A percentile compares a stretch with the other conserved stretches of the same genome.
Conservation (phyloP, 2,888 invertebrate genomes). For the Torymus texanus region DNA sequence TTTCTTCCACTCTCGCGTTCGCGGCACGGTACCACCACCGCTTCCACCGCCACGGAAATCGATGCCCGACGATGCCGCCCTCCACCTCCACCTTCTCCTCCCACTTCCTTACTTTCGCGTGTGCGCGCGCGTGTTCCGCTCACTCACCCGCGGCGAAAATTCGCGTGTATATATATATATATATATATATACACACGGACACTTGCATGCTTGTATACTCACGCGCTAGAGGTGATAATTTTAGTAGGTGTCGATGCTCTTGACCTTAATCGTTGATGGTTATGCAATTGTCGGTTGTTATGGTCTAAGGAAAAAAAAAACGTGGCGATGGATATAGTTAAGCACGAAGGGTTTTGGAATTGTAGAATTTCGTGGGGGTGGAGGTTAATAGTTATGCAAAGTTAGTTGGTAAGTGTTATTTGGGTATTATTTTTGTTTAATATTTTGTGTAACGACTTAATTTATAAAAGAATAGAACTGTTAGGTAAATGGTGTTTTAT, state of each 20-base stretch:
- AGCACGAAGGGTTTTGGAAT: background rate
- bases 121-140: constrained; percentile 1
- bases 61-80: constrained; percentile 19
- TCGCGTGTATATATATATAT: background rate
- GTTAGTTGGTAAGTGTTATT: too few relatives aligned
- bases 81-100: background rate
- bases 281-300: background rate
- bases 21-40: background rate
- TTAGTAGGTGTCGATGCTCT: constrained; percentile 43
- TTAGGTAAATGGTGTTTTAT: background rate
- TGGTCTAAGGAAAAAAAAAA: too few relatives aligned
- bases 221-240: constrained; percentile 14
- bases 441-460: too few relatives aligned
- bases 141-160: background rate
- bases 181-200: too few relatives aligned
- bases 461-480: too few relatives aligned
- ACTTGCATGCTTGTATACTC: too few relatives aligned
- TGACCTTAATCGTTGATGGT: constrained; percentile 34
- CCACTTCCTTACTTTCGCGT: constrained; percentile 45
- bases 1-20: constrained; percentile 2
- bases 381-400: too few relatives aligned
- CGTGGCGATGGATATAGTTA: background rate
- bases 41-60: constrained; percentile 28
- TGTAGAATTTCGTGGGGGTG: too few relatives aligned
- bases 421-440: too few relatives aligned